Percentiles rank a stretch among this genome's conserved stretches.
phyloP scores from a whole-genome alignment of 2,113 vertebrate genomes.

The Zapornia atra region DNA sequence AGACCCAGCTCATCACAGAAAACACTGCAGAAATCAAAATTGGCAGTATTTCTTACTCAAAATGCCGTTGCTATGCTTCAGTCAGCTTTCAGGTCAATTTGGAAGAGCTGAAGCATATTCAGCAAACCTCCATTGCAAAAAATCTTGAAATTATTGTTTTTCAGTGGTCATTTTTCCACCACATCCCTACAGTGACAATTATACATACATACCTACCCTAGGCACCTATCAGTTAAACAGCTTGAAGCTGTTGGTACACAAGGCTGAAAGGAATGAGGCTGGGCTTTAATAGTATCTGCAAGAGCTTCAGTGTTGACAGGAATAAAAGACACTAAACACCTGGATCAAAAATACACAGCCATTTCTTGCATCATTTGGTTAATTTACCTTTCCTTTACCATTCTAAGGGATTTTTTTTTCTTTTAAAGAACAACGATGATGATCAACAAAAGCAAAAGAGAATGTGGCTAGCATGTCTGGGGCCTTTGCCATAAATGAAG shows the following conservation, averaged over 20 bases:
- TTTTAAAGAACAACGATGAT: neutral
- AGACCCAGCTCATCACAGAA: neutral
- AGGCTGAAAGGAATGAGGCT: neutral
- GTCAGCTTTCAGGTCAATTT: neutral
- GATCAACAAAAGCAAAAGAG: neutral
- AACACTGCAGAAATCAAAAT: neutral
- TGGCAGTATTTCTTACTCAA: neutral
- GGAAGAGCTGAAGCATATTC: neutral
- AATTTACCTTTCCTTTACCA: neutral
- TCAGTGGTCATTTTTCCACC: neutral
- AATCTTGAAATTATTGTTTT: neutral
- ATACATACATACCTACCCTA: no score
- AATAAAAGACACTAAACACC: neutral
- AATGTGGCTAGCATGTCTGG: neutral
- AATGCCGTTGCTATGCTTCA: neutral
- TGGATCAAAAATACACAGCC: neutral
- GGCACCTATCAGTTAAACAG: neutral
- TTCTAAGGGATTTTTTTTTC: neutral
- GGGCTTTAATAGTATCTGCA: rapidly evolving
- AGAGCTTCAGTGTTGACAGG: neutral
- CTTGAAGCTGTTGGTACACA: neutral
- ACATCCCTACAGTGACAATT: neutral
- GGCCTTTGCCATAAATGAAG: neutral
- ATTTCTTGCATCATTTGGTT: neutral
- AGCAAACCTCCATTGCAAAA: neutral